These are phyloP conservation scores for Himalopsyche japonica DNA, from an alignment of 2,888 invertebrate genomes.

Conservation along the genomic window DNA sequence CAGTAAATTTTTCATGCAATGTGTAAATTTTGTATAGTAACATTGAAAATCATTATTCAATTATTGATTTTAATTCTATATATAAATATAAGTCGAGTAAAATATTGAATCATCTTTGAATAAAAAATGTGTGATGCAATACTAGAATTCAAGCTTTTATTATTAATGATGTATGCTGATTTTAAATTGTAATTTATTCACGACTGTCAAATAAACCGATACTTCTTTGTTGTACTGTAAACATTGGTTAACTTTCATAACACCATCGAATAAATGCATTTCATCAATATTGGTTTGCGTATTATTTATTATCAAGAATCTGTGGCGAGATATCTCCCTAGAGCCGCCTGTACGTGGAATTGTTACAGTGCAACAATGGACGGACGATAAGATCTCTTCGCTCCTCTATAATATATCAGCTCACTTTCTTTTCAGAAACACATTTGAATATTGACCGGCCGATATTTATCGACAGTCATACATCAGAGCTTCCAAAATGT, in stretches of 20 bases:
- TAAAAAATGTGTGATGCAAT: too few relatives aligned
- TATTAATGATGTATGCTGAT: too few relatives aligned
- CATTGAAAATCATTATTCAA: too few relatives aligned
- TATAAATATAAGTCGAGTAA: too few relatives aligned
- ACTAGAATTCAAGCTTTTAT: too few relatives aligned
- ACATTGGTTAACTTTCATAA: neutral
- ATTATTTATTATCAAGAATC: neutral
- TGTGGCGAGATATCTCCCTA: neutral
- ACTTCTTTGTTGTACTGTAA: neutral
- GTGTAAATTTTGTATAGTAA: too few relatives aligned
- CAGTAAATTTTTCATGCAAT: too few relatives aligned
- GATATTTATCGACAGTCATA: neutral
- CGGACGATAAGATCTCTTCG: neutral
- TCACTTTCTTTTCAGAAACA: neutral
- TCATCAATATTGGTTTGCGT: neutral
- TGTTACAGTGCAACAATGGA: neutral
- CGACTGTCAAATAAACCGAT: too few relatives aligned
- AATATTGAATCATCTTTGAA: too few relatives aligned
- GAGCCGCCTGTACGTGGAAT: neutral
- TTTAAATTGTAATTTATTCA: too few relatives aligned
- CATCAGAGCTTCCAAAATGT: constrained; percentile 1
- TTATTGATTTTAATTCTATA: too few relatives aligned
- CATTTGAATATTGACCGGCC: neutral
- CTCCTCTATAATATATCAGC: neutral
- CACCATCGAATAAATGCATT: neutral